Evolutionary conservation across 1,140 invertebrate species (phyloP).

Genomic region (Amyelois transitella): DNA sequence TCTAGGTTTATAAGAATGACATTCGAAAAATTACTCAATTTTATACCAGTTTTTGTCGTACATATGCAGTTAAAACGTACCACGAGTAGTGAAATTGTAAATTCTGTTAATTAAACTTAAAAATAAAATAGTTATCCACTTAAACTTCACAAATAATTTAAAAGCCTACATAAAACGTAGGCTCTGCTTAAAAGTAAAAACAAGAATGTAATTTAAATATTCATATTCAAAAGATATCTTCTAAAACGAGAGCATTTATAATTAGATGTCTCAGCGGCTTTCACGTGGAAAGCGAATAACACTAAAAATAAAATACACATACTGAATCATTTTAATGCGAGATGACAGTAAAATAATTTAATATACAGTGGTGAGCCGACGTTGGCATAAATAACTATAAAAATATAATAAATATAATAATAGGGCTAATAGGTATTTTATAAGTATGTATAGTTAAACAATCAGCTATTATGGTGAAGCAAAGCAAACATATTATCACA

Average conservation of each 20-base stretch:
- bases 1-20: not conserved
- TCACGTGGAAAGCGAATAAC: not conserved
- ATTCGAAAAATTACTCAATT: too few relatives aligned
- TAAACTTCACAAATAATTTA: conserved; percentile 62
- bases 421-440: not conserved
- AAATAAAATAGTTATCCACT: conserved; percentile 4
- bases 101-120: not conserved
- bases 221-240: conserved; percentile 15
- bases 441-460: conserved; percentile 8
- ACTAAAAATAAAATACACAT: not conserved
- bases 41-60: too few relatives aligned
- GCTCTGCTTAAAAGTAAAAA: conserved; percentile 36
- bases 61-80: too few relatives aligned
- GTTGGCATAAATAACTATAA: not conserved
- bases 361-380: not conserved
- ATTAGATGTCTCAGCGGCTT: not conserved
- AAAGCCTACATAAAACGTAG: conserved; percentile 72
- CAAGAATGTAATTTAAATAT: conserved; percentile 31
- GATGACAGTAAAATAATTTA: not conserved
- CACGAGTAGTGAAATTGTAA: not conserved
- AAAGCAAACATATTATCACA: conserved; percentile 22
- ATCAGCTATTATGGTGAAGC: conserved; percentile 11
- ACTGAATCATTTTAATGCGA: not conserved
- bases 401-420: not conserved
- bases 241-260: not conserved